Base-by-base conservation (phyloP, 2,888 invertebrate genomes). In the Synanthedon andrenaeformis region DNA sequence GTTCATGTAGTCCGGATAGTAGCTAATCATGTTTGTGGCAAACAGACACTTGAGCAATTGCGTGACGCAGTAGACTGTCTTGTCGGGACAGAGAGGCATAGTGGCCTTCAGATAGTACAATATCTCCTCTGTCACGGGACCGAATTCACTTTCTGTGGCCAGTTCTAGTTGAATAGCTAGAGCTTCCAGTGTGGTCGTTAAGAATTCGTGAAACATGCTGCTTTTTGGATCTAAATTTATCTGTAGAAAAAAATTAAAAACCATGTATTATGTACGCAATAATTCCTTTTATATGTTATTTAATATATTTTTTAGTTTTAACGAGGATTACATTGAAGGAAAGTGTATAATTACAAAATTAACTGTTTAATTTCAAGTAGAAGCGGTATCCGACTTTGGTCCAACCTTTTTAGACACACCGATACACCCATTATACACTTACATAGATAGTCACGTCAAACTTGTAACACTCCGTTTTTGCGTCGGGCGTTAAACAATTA, bases 1-100 rank as follows among this genome's bases (percentile, higher is more conserved):
- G 11, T 71, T 79, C 68, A 77, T 73, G 41, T 71, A 87, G 56
- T 87, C 87, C 1, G 65, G 61, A 54, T 85, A 86, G 52, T 87
- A 85, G 1, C 74, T 86, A 0, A 86, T 72, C 70, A 94, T 88
- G 72, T 95, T 94, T 0, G 93, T 93, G 2, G 93, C 90, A 72
- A 94, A 95, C 4, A 95, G 77, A 61, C 94, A 92, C 79, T 94
- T 92, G 0, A 92, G 64, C 3, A 94, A 84, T 72, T 95, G 95
- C 42, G 94, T 92, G 1, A 96, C 92, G 72, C 94, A 94, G 56
- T 90, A 89, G 0, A 96, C 91, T 0, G 94, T 91, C 4, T 86
- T 79, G 1, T 92, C 91, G 0, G 94, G 91, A 54, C 93, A 92
- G 42, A 94, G 69, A 10, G 89, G 82, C 71, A 96, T 91, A 2